Conservation (phyloP, 1,140 invertebrate genomes). For the Danaus melanippus region DNA sequence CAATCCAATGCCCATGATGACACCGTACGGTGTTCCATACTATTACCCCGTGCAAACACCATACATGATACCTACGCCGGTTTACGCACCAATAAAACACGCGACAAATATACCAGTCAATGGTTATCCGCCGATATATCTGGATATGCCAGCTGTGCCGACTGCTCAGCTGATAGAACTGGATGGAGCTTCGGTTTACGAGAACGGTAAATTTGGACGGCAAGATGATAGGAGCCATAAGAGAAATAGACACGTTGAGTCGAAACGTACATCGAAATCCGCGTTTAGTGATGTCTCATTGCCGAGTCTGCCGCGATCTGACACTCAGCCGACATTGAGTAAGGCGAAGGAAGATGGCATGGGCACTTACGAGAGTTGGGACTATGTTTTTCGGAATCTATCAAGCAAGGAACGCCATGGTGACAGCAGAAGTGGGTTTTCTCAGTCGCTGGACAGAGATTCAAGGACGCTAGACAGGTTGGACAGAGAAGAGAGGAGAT, state of each 20-base stretch:
- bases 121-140: slow-evolving; percentile 50
- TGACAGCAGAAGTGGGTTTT: slow-evolving; percentile 75
- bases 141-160: slow-evolving; percentile 67
- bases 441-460: slow-evolving; percentile 60
- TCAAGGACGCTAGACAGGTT: slow-evolving; percentile 60
- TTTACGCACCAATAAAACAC: slow-evolving; percentile 63
- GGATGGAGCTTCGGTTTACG: slow-evolving; percentile 71
- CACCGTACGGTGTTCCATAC: slow-evolving; percentile 54
- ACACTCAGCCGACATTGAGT: slow-evolving; percentile 62
- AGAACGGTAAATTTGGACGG: slow-evolving; percentile 51
- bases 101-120: slow-evolving; percentile 60
- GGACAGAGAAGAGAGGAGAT: slow-evolving; percentile 48
- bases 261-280: slow-evolving; percentile 54
- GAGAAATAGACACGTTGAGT: slow-evolving; percentile 36
- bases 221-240: slow-evolving; percentile 40
- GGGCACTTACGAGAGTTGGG: slow-evolving; percentile 81
- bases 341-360: slow-evolving; percentile 74
- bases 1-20: slow-evolving; percentile 42
- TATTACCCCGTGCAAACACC: slow-evolving; percentile 63
- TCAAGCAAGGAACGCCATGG: slow-evolving; percentile 81
- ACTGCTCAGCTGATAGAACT: slow-evolving; percentile 81
- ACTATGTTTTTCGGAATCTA: slow-evolving; percentile 84
- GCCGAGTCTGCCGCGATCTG: slow-evolving; percentile 58
- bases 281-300: slow-evolving; percentile 51
- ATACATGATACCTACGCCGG: slow-evolving; percentile 61